A percentile compares a stretch with the other conserved stretches of the same genome.
Conservation (phyloP, 1,140 invertebrate genomes). For the Parapsyche elsis region DNA sequence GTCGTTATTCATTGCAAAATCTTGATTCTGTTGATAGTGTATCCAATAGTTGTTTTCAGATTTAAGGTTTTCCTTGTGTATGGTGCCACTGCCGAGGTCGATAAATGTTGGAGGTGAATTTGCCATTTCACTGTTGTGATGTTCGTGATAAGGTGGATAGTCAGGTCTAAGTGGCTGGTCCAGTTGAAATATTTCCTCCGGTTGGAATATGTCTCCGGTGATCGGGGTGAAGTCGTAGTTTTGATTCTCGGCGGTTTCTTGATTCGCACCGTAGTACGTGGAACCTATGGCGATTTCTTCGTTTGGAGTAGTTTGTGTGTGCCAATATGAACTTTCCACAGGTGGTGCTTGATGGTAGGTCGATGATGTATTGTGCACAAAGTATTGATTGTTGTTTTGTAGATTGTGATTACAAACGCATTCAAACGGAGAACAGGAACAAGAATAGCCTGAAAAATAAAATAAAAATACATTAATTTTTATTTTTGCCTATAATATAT, state of each 20-base stretch:
- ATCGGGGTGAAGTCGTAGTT: conserved; percentile 68
- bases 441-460: conserved; percentile 67
- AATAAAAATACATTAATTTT: conserved; percentile 15
- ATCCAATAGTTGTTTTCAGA: conserved; percentile 68
- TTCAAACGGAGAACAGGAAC: conserved; percentile 75
- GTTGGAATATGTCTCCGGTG: conserved; percentile 77
- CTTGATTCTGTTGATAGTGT: conserved; percentile 62
- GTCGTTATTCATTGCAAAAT: conserved; percentile 59
- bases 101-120: conserved; percentile 76
- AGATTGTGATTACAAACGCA: conserved; percentile 67
- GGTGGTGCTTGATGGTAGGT: conserved; percentile 49
- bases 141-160: conserved; percentile 62
- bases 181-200: conserved; percentile 81
- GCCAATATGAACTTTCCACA: conserved; percentile 50
- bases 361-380: conserved; percentile 41
- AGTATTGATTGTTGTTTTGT: conserved; percentile 56
- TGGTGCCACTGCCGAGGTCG: conserved; percentile 77
- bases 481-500: too few species aligned
- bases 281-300: conserved; percentile 31
- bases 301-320: conserved; percentile 32
- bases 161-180: conserved; percentile 78
- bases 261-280: conserved; percentile 41
- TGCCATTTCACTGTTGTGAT: conserved; percentile 64
- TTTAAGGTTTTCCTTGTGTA: conserved; percentile 66
- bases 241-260: conserved; percentile 47